Conservation (phyloP, 2,113 vertebrate species). For the Nibea coibor region DNA sequence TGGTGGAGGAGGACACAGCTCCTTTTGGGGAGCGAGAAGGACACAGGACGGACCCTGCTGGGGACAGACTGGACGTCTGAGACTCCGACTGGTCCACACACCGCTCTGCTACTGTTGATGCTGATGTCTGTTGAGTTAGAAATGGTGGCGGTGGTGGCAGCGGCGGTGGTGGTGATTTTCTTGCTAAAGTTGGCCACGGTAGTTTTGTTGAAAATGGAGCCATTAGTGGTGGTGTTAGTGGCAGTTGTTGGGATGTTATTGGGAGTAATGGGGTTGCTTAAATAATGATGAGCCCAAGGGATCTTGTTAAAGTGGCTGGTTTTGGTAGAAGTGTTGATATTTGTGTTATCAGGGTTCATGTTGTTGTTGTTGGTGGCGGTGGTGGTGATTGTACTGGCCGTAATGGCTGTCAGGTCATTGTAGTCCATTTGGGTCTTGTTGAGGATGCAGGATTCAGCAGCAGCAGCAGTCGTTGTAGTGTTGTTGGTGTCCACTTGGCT, state of each 20-base stretch:
- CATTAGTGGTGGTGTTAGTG: neutral
- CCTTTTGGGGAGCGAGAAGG: conserved; percentile 78
- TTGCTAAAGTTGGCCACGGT: neutral
- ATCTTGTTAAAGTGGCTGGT: conserved; percentile 53
- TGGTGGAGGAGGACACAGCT: conserved; percentile 76
- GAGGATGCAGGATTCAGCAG: conserved; percentile 30
- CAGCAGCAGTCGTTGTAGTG: neutral
- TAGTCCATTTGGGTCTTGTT: conserved; percentile 30
- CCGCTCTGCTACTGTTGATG: neutral
- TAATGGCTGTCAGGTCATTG: conserved; percentile 5
- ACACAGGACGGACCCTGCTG: conserved; percentile 70
- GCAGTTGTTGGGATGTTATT: conserved; percentile 30
- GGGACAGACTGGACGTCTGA: conserved; percentile 4
- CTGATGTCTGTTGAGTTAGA: neutral
- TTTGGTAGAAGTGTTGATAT: conserved; percentile 1
- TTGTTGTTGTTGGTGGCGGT: neutral
- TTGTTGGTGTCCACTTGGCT: conserved; percentile 4
- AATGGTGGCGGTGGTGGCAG: neutral
- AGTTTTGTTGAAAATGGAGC: conserved; percentile 26
- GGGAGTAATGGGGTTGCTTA: conserved; percentile 34
- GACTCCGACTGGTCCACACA: neutral
- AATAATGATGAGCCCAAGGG: conserved; percentile 50
- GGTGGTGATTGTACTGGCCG: neutral
- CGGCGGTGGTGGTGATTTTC: neutral
- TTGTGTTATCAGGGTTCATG: neutral